Base-by-base conservation (phyloP, 2,113 vertebrate genomes). In the Coracopsis vasa region DNA sequence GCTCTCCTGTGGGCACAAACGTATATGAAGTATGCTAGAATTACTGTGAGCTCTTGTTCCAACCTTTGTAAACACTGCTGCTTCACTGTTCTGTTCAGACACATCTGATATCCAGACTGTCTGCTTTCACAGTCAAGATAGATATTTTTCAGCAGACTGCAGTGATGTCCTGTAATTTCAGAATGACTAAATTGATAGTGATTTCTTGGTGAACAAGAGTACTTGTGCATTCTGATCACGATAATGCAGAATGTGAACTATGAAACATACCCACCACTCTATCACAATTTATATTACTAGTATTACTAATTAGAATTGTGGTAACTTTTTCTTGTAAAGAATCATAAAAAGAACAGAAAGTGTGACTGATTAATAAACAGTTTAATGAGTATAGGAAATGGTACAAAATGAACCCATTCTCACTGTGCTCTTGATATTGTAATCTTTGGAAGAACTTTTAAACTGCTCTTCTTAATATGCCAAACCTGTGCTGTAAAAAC, bases 301-400 rank as follows among this genome's bases (percentile, higher is more conserved):
- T 29, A n/a, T 33, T 73, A 56, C 70, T 93, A 88, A 94, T 89
- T 81, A 74, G 93, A 96, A 81, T 80, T 47, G 27, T 62, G 53
- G 66, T 60, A 48, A 47, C 45, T 84, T 82, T 84, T 80, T 69
- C 73, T 83, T 94, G 53, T n/a, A 60, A 66, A 84, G 77, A 41
- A 82, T 88, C 48, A 69, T 83, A 77, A 74, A 91, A 88, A 90
- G 39, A 92, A 90, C 18, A 51, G 66, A 79, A 89, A 94, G 21
- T 80, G 27, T 75, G 47, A 58, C 47, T 93, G 54, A 94, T 93
- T 88, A 84, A 95, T 95, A 88, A 96, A 54, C 13, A 86, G 18
- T 83, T 54, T 90, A 89, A 96, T 65, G 62, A 91, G 71, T 70
- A 83, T 39, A 80, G 85, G 69, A 95, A 92, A 93, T 33, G 62